Evolutionary conservation across 1,140 invertebrate genomes (phyloP), one percentile per base, ranked within the genome.

Genomic region (Heliconius melpomene): DNA sequence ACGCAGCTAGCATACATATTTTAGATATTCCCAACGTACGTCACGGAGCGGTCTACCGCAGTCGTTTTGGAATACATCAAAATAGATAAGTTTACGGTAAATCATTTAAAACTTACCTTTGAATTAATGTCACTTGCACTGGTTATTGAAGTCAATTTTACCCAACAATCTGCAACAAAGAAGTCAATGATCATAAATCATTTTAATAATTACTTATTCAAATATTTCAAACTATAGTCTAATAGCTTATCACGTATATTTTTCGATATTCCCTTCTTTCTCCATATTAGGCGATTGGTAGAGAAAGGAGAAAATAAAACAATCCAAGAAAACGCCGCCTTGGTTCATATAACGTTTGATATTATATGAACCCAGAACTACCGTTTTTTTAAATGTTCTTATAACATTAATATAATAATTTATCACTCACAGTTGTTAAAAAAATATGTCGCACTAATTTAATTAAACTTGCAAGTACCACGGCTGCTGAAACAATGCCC

Each of bases 81-180:
- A 60, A 60, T 60, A 26, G 54, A 60, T 23, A 0, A 23, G n/a
- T 23, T 60, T 60, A 11, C 54, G n/a, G n/a, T 60, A 29, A 66
- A 66, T 29, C 13, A 29, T 66, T 66, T 6, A 1, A 29, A 26
- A 66, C 60, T 6, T 16, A 66, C 60, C 60, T 66, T 29, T 26
- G 23, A 13, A 66, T 23, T 26, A 29, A 29, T 66, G 6, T 66
- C 60, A 66, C 60, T 66, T 66, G 60, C 60, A 66, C 57, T 60
- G n/a, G 8, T 11, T 60, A 26, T 60, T 60, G 57, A 46, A 46
- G 54, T 60, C 54, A 29, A 66, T 16, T 16, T 66, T 26, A 73
- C 60, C 80, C 75, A 77, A 36, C 66, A 72, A 82, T 83, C 84
- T 85, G 79, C 77, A 85, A 85, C 74, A 84, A 85, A 73, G 7